phyloP scores from a whole-genome alignment of 2,797 vertebrate species.

The Amazonetta brasiliensis region DNA sequence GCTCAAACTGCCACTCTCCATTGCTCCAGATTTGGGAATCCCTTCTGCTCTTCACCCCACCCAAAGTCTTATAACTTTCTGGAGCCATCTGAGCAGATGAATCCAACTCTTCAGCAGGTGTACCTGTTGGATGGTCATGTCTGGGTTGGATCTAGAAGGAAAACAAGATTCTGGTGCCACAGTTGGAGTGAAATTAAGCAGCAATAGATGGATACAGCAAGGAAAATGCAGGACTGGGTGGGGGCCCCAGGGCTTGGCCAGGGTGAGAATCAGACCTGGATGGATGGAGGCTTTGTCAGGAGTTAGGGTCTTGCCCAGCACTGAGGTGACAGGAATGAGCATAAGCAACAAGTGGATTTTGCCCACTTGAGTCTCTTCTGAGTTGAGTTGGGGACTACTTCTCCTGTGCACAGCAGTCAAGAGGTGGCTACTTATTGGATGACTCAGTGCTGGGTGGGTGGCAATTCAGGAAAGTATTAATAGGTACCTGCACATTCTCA shows the following conservation, averaged over 20 bases:
- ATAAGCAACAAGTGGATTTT: background rate
- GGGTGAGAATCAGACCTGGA: background rate
- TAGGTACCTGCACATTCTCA: background rate
- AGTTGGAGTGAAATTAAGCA: background rate
- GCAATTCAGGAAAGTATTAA: background rate
- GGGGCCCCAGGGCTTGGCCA: rapidly evolving
- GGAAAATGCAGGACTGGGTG: background rate
- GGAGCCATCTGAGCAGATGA: background rate
- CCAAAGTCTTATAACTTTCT: background rate
- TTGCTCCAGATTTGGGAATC: background rate
- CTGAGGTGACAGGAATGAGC: background rate
- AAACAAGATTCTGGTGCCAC: background rate
- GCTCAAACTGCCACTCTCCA: background rate
- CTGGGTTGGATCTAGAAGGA: background rate
- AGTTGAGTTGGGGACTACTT: background rate
- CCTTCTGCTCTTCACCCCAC: background rate
- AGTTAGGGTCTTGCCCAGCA: background rate
- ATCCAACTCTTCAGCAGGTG: background rate
- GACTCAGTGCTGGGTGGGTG: background rate
- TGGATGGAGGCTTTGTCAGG: background rate
- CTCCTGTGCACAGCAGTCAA: background rate
- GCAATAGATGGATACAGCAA: background rate
- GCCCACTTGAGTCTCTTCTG: background rate
- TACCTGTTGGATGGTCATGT: background rate
- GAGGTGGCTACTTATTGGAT: background rate